Percentiles rank a stretch among this genome's conserved stretches.
Conservation (phyloP, 2,113 vertebrate species). For the Apteryx mantelli region DNA sequence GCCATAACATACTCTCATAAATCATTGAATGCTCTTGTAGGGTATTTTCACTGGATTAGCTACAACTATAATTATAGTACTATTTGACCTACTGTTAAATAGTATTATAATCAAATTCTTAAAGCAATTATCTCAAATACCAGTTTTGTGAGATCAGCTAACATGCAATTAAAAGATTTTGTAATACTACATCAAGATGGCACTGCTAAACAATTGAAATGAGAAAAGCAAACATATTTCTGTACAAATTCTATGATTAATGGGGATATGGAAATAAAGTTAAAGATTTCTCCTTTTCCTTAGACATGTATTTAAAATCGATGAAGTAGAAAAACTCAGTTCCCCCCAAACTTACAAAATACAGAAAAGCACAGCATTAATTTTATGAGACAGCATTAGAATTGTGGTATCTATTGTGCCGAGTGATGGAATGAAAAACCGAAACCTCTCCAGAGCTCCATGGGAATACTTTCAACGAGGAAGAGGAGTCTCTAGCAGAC, state of each 20-base stretch:
- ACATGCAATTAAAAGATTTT: not conserved
- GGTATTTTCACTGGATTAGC: not conserved
- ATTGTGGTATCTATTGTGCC: not conserved
- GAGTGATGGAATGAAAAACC: not conserved
- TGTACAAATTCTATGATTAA: not conserved
- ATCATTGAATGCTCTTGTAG: not conserved
- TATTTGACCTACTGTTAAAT: not conserved
- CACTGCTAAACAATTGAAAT: not conserved
- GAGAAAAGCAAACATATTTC: not conserved
- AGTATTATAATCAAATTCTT: not conserved
- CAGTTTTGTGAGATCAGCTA: not conserved
- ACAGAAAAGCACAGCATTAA: not conserved
- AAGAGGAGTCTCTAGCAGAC: not conserved
- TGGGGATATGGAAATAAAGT: not conserved
- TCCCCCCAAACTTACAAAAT: not conserved
- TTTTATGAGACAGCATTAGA: not conserved
- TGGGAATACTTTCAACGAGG: not conserved
- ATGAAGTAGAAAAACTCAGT: not conserved
- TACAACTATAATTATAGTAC: not conserved
- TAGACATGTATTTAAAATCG: not conserved
- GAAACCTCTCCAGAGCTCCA: not conserved
- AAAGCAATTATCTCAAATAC: not conserved
- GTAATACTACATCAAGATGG: not conserved
- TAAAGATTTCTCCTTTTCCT: not conserved
- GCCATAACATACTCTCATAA: not conserved